These are phyloP conservation scores for Sogatella furcifera DNA, from an alignment of 1,140 invertebrate species.

Conservation along the genomic window DNA sequence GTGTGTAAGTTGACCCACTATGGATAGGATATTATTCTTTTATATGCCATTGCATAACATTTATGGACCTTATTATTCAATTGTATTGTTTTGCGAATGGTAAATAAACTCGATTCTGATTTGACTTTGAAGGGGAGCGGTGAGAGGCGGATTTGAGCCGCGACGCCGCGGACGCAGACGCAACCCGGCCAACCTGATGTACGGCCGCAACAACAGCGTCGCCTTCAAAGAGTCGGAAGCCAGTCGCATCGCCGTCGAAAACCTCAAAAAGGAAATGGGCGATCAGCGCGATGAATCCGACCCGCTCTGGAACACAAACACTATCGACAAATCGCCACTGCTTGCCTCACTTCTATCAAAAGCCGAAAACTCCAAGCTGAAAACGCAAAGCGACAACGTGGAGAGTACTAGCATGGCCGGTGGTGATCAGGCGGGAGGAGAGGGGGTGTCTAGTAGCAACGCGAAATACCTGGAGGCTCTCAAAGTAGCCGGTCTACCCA, in stretches of 20 bases:
- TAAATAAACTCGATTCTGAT: no score
- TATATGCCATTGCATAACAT: no score
- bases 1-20: no score
- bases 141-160: conserved; percentile 12
- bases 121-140: not conserved
- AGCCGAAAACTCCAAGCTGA: conserved; percentile 19
- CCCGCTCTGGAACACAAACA: conserved; percentile 8
- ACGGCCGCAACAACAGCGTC: not conserved
- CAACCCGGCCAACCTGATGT: not conserved
- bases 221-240: conserved; percentile 7
- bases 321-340: conserved; percentile 17
- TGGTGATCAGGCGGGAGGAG: conserved; percentile 9
- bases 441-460: conserved; percentile 5
- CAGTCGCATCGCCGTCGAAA: conserved; percentile 14
- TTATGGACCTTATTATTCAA: no score
- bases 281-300: conserved; percentile 1
- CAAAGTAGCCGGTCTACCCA: conserved; percentile 40
- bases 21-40: no score
- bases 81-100: no score
- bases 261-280: conserved; percentile 16
- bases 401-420: not conserved
- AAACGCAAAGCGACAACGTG: not conserved
- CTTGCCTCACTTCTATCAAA: conserved; percentile 23
- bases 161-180: conserved; percentile 15
- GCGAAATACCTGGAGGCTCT: conserved; percentile 37